Percentiles rank a stretch among this genome's conserved stretches.
Conservation (phyloP, 1,140 invertebrate species). For the Hydropsyche tenuis region DNA sequence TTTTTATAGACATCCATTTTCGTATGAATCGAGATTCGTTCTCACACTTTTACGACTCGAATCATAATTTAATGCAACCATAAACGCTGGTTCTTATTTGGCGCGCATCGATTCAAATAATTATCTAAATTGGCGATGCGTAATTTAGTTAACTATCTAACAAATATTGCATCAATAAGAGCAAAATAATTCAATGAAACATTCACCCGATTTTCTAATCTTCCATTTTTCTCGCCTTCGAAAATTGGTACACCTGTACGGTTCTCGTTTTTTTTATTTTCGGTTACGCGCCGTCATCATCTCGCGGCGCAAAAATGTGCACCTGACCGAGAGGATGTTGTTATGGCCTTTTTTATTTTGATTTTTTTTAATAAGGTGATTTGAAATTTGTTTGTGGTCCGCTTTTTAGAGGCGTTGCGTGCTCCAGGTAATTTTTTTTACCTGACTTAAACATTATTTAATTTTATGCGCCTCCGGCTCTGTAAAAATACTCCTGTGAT, state of each 20-base stretch:
- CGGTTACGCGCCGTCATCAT: constrained; percentile 15
- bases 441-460: constrained; percentile 28
- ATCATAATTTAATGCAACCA: no score
- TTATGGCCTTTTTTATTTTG: constrained; percentile 16
- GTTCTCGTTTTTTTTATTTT: constrained; percentile 19
- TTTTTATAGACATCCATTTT: no score
- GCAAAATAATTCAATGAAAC: no score
- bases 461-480: constrained; percentile 24
- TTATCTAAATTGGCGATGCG: no score
- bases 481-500: background rate
- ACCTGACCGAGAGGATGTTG: constrained; percentile 49
- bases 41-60: no score
- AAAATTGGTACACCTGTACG: constrained; percentile 25
- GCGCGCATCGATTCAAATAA: no score
- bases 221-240: background rate
- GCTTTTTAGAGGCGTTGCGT: constrained; percentile 31
- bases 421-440: constrained; percentile 38
- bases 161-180: no score
- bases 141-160: no score
- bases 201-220: no score
- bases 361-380: constrained; percentile 47
- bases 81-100: no score
- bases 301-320: constrained; percentile 46
- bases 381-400: constrained; percentile 45
- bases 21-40: no score